Base-by-base conservation (phyloP, 2,888 invertebrate species). In the Acanthococcus lagerstroemiae region DNA sequence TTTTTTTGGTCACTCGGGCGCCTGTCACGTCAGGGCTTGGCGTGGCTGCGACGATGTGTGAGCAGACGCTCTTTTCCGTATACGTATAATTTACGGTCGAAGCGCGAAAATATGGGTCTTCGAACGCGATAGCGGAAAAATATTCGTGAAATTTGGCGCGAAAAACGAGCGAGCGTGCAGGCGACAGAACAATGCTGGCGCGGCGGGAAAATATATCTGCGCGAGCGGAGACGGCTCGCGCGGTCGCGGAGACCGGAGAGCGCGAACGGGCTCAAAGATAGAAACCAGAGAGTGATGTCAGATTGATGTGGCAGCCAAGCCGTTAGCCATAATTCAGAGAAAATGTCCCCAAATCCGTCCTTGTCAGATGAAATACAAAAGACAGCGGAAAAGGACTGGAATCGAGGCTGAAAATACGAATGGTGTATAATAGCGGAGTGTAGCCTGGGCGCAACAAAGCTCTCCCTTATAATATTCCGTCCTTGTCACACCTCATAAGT, bases 271-370 rank as follows among this genome's bases (percentile, higher is more conserved):
- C 52, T 52, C 30, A 63, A 63, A 63, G 63, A 52, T 52, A 63
- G 63, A 63, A 63, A 63, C 37, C 63, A 63, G 50, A 44, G 60
- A 63, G 63, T 63, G 63, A 63, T 63, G 52, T 63, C 63, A 66
- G 66, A 66, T 66, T 66, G 66, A 66, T 66, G 66, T 66, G 56
- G 56, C 56, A 66, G 66, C 46, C 66, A 48, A 66, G 66, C 56
- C 66, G 66, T 66, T 66, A 66, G 66, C 66, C 56, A 66, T 66
- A 66, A 66, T 66, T 66, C 66, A 66, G 46, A 24, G 55, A 55
- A 65, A 55, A 65, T 55, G 65, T 55, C 55, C 55, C 65, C 65
- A 65, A 65, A 65, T 63, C 63, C 54, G 54, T 63, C 63, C 52
- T 63, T 63, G 63, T 63, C 63, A 63, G 63, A 63, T 63, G 63